These are phyloP conservation scores for Mactra quadrangularis DNA, from an alignment of 1,140 invertebrate genomes.

Conservation along the genomic window DNA sequence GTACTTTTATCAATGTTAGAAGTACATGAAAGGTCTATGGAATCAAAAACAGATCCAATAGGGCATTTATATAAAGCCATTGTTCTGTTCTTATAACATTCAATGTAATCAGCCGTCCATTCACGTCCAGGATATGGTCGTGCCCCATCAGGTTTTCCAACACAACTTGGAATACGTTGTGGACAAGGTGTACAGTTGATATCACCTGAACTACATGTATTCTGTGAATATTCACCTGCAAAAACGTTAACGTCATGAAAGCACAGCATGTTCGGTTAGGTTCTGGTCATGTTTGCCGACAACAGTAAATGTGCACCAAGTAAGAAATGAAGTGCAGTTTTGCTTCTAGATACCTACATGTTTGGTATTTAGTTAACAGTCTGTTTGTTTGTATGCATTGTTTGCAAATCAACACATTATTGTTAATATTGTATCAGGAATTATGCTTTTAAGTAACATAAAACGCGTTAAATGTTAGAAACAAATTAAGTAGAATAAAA, in stretches of 20 bases:
- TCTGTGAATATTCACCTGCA: conserved; percentile 68
- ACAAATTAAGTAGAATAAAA: too few species aligned
- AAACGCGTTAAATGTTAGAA: too few species aligned
- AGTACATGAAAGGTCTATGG: conserved; percentile 17
- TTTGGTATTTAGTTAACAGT: too few species aligned
- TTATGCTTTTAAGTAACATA: too few species aligned
- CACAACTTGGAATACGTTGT: conserved; percentile 63
- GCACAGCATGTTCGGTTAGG: background rate
- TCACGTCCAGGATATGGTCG: conserved; percentile 30
- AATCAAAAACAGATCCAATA: conserved; percentile 31
- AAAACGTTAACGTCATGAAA: background rate
- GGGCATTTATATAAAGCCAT: conserved; percentile 42
- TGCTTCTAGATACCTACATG: too few species aligned
- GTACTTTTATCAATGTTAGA: conserved; percentile 43
- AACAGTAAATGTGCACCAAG: too few species aligned
- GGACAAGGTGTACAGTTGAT: conserved; percentile 60
- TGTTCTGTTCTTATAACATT: conserved; percentile 50
- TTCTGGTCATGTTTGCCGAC: too few species aligned
- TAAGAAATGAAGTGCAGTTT: too few species aligned
- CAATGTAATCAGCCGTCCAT: conserved; percentile 37
- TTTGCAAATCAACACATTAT: too few species aligned
- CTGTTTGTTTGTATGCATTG: too few species aligned
- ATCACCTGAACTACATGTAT: conserved; percentile 58
- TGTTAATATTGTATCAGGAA: too few species aligned
- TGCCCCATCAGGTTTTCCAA: conserved; percentile 62